Percentiles rank a stretch among this genome's conserved stretches.
Conservation (phyloP, 2,113 vertebrate genomes). For the Calidris pygmaea region DNA sequence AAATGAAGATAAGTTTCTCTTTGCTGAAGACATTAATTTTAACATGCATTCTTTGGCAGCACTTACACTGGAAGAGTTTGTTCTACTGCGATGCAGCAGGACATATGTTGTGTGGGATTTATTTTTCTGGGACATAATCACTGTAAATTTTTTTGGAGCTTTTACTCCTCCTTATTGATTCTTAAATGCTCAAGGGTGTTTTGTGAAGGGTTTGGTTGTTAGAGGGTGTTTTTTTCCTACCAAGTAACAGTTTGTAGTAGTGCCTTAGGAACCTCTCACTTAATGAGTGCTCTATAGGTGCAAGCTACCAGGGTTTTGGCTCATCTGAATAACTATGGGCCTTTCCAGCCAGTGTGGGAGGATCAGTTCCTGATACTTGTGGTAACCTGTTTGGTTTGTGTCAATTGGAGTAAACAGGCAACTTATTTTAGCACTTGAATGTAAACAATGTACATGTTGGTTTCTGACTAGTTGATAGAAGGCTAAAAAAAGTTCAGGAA, state of each 20-base stretch:
- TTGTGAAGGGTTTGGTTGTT: neutral
- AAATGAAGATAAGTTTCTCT: neutral
- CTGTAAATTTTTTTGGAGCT: neutral
- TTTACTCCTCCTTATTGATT: neutral
- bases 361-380: neutral
- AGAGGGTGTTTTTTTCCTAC: neutral
- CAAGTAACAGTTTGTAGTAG: neutral
- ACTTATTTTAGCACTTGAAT: neutral
- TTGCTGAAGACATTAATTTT: neutral
- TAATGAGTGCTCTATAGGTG: neutral
- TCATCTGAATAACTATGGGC: neutral
- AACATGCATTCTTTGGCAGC: neutral
- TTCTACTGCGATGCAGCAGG: neutral
- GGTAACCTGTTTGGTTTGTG: neutral
- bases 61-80: neutral
- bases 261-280: neutral
- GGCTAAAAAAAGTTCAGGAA: neutral
- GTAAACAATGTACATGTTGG: neutral
- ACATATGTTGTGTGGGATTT: neutral
- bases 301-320: neutral
- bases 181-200: neutral
- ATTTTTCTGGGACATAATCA: neutral
- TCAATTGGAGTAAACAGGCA: neutral
- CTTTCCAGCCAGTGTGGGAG: neutral
- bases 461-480: neutral